Percentiles rank a stretch among this genome's conserved stretches.
Evolutionary conservation across 2,113 vertebrate species (phyloP).

Genomic region (Lycocorax pyrrhopterus): DNA sequence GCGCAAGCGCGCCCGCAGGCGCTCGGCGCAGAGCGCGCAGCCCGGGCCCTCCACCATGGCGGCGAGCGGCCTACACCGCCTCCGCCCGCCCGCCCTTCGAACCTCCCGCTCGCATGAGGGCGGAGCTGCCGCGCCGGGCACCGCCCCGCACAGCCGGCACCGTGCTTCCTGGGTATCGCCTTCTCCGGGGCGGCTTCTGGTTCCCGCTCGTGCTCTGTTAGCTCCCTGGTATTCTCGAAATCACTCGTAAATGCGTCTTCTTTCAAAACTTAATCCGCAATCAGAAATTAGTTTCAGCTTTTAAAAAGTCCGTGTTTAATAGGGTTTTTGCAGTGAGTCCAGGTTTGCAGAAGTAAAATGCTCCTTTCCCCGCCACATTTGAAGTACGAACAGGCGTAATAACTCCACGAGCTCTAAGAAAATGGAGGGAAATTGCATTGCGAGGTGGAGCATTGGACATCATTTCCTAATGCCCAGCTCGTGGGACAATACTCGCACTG

Average conservation of each 20-base stretch:
- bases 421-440: neutral
- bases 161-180: accelerated
- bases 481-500: accelerated
- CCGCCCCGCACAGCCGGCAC: neutral
- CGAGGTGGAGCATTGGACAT: accelerated
- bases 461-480: accelerated
- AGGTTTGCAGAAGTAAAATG: neutral
- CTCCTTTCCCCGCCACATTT: neutral
- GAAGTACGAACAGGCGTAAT: neutral
- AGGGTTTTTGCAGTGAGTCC: neutral
- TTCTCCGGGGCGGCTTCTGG: accelerated
- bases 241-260: accelerated
- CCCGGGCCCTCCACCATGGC: slow-evolving; percentile 91
- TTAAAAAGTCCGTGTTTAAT: neutral
- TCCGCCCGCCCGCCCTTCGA: neutral
- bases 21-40: slow-evolving; percentile 81
- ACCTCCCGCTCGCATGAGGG: neutral
- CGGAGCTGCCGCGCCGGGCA: accelerated
- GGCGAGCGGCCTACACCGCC: accelerated
- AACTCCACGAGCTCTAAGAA: neutral
- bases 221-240: accelerated
- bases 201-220: accelerated
- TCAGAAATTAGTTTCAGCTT: neutral
- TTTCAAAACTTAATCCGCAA: neutral
- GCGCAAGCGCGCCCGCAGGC: slow-evolving; percentile 73